These are phyloP conservation scores for Allolobophora icterica DNA, from an alignment of 2,888 invertebrate genomes.

Conservation along the genomic window DNA sequence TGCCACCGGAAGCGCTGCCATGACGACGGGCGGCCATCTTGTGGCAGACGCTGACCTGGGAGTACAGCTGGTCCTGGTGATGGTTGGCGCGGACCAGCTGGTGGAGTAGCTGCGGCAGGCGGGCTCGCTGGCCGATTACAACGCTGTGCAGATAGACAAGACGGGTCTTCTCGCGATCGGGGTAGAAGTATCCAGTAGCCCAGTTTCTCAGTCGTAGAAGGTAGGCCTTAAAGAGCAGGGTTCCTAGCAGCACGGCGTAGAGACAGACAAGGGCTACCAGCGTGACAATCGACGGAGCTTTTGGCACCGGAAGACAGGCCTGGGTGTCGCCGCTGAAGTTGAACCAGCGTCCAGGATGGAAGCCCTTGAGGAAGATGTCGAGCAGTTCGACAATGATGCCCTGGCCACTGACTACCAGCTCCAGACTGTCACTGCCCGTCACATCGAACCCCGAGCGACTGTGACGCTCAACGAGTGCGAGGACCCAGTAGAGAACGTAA, in stretches of 20 bases:
- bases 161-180: conserved; percentile 48
- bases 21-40: conserved; percentile 36
- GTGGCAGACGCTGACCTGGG: conserved; percentile 43
- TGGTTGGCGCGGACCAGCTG: conserved; percentile 44
- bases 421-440: conserved; percentile 45
- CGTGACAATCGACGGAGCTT: conserved; percentile 43
- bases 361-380: conserved; percentile 48
- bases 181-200: conserved; percentile 51
- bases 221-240: conserved; percentile 49
- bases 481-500: conserved; percentile 54
- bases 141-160: conserved; percentile 50
- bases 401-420: conserved; percentile 45
- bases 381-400: conserved; percentile 49
- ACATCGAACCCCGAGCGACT: conserved; percentile 50
- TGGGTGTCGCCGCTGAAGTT: conserved; percentile 43
- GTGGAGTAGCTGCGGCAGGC: conserved; percentile 46
- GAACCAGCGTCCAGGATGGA: conserved; percentile 47
- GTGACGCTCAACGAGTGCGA: conserved; percentile 51
- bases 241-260: conserved; percentile 44
- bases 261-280: conserved; percentile 44
- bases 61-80: conserved; percentile 40
- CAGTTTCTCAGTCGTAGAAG: conserved; percentile 48
- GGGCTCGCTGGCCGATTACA: conserved; percentile 46
- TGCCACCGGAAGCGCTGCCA: conserved; percentile 30
- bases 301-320: conserved; percentile 46